A percentile compares a stretch with the other conserved stretches of the same genome.
These are phyloP conservation scores for Nineta flava DNA, from an alignment of 2,888 invertebrate species.

Conservation along the genomic window DNA sequence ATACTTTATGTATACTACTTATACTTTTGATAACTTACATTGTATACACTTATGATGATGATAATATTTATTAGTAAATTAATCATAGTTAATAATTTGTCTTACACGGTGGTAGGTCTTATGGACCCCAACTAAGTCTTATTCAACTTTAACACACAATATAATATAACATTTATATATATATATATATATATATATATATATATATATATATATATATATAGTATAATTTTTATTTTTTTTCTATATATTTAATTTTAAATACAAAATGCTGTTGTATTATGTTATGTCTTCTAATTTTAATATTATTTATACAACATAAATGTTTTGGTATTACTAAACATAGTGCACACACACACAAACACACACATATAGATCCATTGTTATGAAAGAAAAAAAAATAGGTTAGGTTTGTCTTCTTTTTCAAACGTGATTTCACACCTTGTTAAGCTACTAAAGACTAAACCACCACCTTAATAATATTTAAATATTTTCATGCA, in stretches of 20 bases:
- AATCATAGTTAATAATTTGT: slow-evolving; percentile 6
- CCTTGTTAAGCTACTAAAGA: background rate
- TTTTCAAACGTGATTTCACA: background rate
- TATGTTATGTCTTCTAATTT: too few species aligned
- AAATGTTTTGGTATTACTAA: too few species aligned
- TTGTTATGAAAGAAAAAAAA: too few species aligned
- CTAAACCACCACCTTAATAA: too few species aligned
- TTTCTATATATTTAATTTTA: background rate
- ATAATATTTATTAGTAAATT: slow-evolving; percentile 6
- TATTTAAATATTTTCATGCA: too few species aligned
- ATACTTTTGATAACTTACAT: too few species aligned
- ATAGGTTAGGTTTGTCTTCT: background rate
- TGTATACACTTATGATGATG: background rate
- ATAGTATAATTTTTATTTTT: too few species aligned
- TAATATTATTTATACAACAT: too few species aligned
- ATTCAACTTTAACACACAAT: background rate
- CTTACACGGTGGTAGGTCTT: slow-evolving; percentile 5
- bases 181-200: background rate
- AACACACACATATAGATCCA: too few species aligned
- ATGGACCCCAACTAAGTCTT: background rate
- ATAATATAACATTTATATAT: background rate
- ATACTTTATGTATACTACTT: too few species aligned
- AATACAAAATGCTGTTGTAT: background rate
- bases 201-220: background rate
- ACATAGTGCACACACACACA: too few species aligned